Evolutionary conservation across 2,797 vertebrate genomes (phyloP).

Genomic region (Hipposideros larvatus): DNA sequence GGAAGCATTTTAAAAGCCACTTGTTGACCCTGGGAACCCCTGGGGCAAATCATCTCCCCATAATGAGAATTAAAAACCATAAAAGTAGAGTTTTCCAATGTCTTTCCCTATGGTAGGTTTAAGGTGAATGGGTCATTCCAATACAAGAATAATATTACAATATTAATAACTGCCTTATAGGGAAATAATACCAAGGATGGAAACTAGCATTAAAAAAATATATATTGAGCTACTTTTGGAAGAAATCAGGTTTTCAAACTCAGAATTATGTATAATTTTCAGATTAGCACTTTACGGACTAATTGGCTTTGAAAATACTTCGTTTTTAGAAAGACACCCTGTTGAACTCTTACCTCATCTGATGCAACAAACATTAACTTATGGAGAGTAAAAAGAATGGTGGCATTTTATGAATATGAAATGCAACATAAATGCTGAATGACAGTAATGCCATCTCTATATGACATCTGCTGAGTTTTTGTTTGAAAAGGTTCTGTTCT

Average conservation of each 20-base stretch:
- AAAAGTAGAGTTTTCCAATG: background rate
- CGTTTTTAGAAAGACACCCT: conserved; percentile 16
- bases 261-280: conserved; percentile 50
- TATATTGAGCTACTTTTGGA: background rate
- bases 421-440: conserved; percentile 42
- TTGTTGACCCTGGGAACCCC: background rate
- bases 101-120: background rate
- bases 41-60: background rate
- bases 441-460: background rate
- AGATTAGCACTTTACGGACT: conserved; percentile 25
- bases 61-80: background rate
- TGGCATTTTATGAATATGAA: conserved; percentile 35
- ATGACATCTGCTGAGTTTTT: conserved; percentile 11
- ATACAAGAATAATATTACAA: background rate
- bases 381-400: conserved; percentile 14
- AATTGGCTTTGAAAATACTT: conserved; percentile 56
- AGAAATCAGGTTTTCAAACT: conserved; percentile 15
- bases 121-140: background rate
- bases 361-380: conserved; percentile 30
- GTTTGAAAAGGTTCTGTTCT: conserved; percentile 5
- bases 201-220: background rate
- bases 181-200: background rate
- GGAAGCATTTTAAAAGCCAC: background rate
- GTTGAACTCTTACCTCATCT: conserved; percentile 49
- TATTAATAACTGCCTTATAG: background rate